Percentiles rank a stretch among this genome's conserved stretches.
These are phyloP conservation scores for Centruroides vittatus DNA, from an alignment of 1,140 invertebrate species.

Conservation along the genomic window DNA sequence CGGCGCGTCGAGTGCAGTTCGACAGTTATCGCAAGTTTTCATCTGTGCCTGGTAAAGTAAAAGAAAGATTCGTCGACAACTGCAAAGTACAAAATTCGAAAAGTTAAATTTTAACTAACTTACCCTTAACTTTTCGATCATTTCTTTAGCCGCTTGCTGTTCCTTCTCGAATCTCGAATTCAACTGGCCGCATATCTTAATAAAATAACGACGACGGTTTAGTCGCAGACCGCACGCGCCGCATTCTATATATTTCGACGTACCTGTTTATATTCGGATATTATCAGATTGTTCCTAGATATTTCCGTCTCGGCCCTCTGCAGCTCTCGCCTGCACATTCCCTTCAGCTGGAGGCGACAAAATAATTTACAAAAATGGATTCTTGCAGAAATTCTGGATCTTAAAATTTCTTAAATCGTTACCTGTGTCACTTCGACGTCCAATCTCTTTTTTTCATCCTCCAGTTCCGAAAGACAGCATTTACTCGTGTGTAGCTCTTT, in stretches of 20 bases:
- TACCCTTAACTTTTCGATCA: constrained; percentile 23
- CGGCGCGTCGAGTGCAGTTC: background rate
- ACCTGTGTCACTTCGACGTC: constrained; percentile 58
- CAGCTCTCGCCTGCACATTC: constrained; percentile 67
- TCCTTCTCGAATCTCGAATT: constrained; percentile 62
- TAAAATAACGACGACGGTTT: constrained; percentile 9
- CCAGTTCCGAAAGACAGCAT: constrained; percentile 50
- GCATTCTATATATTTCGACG: too few relatives aligned
- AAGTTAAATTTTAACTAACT: background rate
- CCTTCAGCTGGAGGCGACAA: constrained; percentile 46
- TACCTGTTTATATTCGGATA: constrained; percentile 79
- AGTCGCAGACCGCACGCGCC: too few relatives aligned
- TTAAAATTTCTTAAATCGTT: background rate
- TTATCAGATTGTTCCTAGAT: constrained; percentile 54
- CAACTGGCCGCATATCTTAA: constrained; percentile 60
- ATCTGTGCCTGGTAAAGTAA: background rate
- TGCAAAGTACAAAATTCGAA: too few relatives aligned
- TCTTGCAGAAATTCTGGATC: too few relatives aligned
- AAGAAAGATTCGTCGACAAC: background rate
- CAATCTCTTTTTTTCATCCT: constrained; percentile 69
- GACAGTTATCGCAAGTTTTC: constrained; percentile 8
- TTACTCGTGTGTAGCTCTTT: constrained; percentile 64
- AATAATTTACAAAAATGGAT: too few relatives aligned
- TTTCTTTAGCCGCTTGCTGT: constrained; percentile 31
- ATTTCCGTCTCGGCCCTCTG: constrained; percentile 55